A percentile compares a stretch with the other conserved stretches of the same genome.
Evolutionary conservation across 1,140 invertebrate genomes (phyloP).

Genomic region (Drosophila pandora): DNA sequence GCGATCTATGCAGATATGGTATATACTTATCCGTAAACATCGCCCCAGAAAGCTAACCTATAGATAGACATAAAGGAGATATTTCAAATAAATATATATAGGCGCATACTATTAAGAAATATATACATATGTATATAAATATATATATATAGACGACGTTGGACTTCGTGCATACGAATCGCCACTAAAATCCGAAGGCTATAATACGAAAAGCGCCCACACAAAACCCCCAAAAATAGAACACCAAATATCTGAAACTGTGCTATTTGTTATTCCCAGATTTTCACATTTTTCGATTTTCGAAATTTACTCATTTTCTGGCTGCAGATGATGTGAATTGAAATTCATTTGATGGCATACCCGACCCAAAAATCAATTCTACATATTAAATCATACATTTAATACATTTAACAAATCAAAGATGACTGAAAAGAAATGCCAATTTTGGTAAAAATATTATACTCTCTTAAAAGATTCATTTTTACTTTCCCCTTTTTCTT

Average conservation of each 20-base stretch:
- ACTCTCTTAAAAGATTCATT: not conserved
- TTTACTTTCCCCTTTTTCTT: not conserved
- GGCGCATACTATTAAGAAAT: constrained; percentile 22
- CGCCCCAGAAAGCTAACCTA: constrained; percentile 50
- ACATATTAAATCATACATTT: not conserved
- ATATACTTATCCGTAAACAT: constrained; percentile 41
- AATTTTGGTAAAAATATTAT: constrained; percentile 14
- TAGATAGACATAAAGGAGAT: constrained; percentile 37
- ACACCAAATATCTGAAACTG: constrained; percentile 66
- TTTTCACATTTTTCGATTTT: constrained; percentile 32
- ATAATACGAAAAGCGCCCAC: constrained; percentile 64
- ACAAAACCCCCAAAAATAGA: constrained; percentile 70
- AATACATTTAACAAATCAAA: too few species aligned
- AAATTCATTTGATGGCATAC: constrained; percentile 66
- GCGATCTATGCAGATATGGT: constrained; percentile 34
- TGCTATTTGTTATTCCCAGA: constrained; percentile 77
- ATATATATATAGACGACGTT: constrained; percentile 11
- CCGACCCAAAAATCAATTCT: constrained; percentile 2
- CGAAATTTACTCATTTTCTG: constrained; percentile 22
- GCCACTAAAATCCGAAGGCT: constrained; percentile 59
- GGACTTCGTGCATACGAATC: constrained; percentile 36
- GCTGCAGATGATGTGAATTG: constrained; percentile 70
- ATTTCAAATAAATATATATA: constrained; percentile 42
- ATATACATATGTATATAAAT: constrained; percentile 16
- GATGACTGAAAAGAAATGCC: constrained; percentile 3